Percentiles rank a stretch among this genome's conserved stretches.
Conservation (phyloP, 2,888 invertebrate species). For the Acronicta alni region DNA sequence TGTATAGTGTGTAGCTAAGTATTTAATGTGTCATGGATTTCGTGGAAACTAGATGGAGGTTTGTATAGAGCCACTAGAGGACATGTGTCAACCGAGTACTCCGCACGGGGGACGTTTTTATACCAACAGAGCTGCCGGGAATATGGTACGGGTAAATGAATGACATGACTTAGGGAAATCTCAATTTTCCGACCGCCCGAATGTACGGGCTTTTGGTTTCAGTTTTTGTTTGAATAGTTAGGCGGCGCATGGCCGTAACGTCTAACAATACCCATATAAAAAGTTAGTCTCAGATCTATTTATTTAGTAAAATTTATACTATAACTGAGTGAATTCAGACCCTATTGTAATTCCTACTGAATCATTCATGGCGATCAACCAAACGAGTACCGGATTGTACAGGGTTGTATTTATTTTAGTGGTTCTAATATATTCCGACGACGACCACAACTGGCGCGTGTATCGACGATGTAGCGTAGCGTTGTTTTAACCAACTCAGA, state of each 20-base stretch:
- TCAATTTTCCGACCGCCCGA: constrained; percentile 36
- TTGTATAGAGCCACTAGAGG: constrained; percentile 74
- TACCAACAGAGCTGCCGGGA: constrained; percentile 46
- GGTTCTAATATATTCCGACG: constrained; percentile 26
- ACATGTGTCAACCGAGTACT: constrained; percentile 74
- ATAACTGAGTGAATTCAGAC: constrained; percentile 35
- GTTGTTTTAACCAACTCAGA: too few species aligned
- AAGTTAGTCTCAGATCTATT: constrained; percentile 14
- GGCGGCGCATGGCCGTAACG: background rate
- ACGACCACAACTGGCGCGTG: too few species aligned
- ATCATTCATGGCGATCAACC: constrained; percentile 48
- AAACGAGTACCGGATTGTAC: constrained; percentile 38
- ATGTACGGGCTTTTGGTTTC: constrained; percentile 23
- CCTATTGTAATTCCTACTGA: constrained; percentile 44
- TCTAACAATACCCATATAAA: constrained; percentile 9
- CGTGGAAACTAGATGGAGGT: constrained; percentile 61
- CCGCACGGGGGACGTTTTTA: constrained; percentile 69
- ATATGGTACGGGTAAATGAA: constrained; percentile 52
- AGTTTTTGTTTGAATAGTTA: constrained; percentile 42
- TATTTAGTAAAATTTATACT: constrained; percentile 11
- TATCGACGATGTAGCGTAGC: too few species aligned
- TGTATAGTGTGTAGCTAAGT: constrained; percentile 51
- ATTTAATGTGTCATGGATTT: constrained; percentile 66
- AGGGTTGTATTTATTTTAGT: constrained; percentile 38
- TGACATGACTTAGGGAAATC: constrained; percentile 50